phyloP scores from a whole-genome alignment of 2,888 invertebrate species.

The Mimachlamys varia region DNA sequence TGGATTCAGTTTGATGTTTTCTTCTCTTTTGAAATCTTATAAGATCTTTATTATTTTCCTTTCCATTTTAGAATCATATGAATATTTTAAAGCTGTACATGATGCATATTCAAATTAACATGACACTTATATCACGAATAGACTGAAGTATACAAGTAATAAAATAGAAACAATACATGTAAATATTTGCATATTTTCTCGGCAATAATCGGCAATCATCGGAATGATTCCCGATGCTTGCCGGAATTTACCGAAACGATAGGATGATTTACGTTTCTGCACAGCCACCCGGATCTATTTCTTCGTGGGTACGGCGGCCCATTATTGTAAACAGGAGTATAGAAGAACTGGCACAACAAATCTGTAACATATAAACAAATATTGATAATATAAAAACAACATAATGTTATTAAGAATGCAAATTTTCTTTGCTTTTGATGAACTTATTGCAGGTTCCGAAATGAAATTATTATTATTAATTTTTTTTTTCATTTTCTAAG shows the following conservation, averaged over 20 bases:
- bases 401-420: background rate
- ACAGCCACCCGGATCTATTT: background rate
- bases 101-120: background rate
- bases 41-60: too few species aligned
- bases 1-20: too few species aligned
- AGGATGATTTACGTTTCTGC: background rate
- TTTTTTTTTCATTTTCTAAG: too few species aligned
- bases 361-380: background rate
- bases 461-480: too few species aligned
- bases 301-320: background rate
- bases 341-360: background rate
- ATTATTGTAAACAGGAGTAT: background rate
- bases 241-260: background rate
- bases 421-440: too few species aligned
- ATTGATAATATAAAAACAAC: background rate
- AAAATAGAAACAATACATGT: background rate
- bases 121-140: background rate
- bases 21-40: too few species aligned
- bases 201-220: constrained; percentile 28
- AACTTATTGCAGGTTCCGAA: too few species aligned
- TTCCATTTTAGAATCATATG: too few species aligned
- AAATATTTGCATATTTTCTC: background rate
- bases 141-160: background rate
- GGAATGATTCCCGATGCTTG: background rate
- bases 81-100: background rate